Evolutionary conservation across 2,797 vertebrate genomes (phyloP).

Genomic region (Neosilurus mollespiculum): DNA sequence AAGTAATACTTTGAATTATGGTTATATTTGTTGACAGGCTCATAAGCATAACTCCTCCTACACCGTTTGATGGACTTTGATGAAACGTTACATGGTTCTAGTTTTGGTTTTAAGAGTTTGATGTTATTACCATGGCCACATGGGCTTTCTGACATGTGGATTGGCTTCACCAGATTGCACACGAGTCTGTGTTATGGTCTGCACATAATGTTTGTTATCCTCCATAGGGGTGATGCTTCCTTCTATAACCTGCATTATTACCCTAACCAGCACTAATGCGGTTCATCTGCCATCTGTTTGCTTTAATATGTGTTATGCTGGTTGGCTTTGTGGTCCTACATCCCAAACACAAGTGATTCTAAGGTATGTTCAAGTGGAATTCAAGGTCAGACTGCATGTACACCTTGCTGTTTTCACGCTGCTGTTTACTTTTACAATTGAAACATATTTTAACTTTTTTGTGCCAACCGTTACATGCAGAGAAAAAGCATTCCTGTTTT

Average conservation of each 20-base stretch:
- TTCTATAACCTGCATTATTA: conserved; percentile 5
- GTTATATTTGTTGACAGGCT: too few species aligned
- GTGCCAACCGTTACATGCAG: conserved; percentile 2
- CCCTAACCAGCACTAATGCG: not conserved
- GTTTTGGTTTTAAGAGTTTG: not conserved
- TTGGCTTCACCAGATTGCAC: not conserved
- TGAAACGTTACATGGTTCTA: too few species aligned
- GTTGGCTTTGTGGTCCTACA: conserved; percentile 12
- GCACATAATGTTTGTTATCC: not conserved
- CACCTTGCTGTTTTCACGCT: not conserved
- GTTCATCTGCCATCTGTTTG: not conserved
- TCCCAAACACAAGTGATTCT: not conserved
- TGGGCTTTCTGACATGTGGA: not conserved
- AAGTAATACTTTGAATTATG: too few species aligned
- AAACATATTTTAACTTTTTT: conserved; percentile 1
- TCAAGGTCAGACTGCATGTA: conserved; percentile 18
- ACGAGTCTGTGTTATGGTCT: not conserved
- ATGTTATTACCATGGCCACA: not conserved
- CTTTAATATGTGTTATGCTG: conserved; percentile 5
- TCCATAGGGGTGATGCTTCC: not conserved
- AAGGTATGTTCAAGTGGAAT: not conserved
- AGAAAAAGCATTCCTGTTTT: conserved; percentile 18
- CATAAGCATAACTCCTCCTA: too few species aligned
- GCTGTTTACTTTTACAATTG: conserved; percentile 19
- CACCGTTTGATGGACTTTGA: too few species aligned